Base-by-base conservation (phyloP, 1,140 invertebrate species). In the Galleria mellonella region DNA sequence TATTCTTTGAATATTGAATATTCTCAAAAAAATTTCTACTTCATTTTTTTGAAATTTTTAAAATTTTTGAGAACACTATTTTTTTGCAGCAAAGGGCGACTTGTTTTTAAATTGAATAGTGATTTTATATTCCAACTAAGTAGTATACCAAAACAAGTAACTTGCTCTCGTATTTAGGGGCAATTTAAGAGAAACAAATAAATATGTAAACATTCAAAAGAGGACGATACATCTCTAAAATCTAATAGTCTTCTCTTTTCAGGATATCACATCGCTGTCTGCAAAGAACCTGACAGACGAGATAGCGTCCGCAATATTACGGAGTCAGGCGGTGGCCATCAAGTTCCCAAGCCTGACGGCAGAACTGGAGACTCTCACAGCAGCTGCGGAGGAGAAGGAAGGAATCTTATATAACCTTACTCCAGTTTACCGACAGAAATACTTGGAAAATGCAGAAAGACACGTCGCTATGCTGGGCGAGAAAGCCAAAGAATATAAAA, bases 391-490 rank as follows among this genome's bases (percentile, higher is more conserved):
- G 44, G 86, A 88, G 52, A 90, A 89, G 47, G 90, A 91, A 57
- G 88, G 88, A 45, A 88, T 89, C 41, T 69, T 92, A 9, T 89
- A 89, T 30, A 88, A 89, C 55, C 66, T 93, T 1, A 93, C 92
- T 62, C 91, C 91, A 1, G 87, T 89, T 31, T 93, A 93, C 50
- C 87, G 87, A 54, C 86, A 91, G 12, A 91, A 90, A 45, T 93
- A 91, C 52, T 88, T 94, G 1, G 69, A 88, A 6, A 87, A 88
- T 12, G 92, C 93, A 1, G 77, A 91, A 46, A 87, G 89, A 51
- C 94, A 95, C 70, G 91, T 92, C 0, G 77, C 87, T 8, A 87
- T 90, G 62, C 71, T 94, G 29, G 83, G 87, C 1, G 79, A 88
- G 14, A 89, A 90, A 35, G 91, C 92, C 5, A 89, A 90, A 51